These are phyloP conservation scores for Xenentodon cancila DNA, from an alignment of 2,797 vertebrate species.

Conservation along the genomic window DNA sequence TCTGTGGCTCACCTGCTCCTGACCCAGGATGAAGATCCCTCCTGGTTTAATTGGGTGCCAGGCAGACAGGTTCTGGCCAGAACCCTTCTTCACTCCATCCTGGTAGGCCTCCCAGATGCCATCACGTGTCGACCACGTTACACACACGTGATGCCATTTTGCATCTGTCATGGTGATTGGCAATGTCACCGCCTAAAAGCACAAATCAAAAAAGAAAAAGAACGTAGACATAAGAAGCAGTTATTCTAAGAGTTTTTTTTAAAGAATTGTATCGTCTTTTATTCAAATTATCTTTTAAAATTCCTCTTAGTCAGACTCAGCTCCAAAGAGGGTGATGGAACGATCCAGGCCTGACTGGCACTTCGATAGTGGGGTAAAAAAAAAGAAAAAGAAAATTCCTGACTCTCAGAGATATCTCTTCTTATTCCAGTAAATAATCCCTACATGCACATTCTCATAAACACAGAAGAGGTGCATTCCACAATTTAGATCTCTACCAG, in stretches of 20 bases:
- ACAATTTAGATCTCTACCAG: too few species aligned
- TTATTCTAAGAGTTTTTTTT: neutral
- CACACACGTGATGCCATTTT: constrained; percentile 89
- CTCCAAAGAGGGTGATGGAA: too few species aligned
- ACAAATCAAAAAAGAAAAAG: constrained; percentile 3
- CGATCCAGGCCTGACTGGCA: too few species aligned
- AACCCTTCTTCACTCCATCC: constrained; percentile 80
- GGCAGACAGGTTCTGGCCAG: constrained; percentile 79
- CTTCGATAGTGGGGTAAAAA: neutral
- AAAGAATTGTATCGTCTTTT: neutral
- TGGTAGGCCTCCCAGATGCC: constrained; percentile 85
- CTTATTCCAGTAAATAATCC: too few species aligned
- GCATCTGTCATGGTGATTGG: constrained; percentile 80
- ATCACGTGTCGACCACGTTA: constrained; percentile 87
- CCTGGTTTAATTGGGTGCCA: constrained; percentile 86
- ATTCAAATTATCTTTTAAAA: neutral
- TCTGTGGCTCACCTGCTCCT: constrained; percentile 83
- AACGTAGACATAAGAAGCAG: neutral
- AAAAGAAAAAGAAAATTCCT: neutral
- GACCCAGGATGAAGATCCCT: constrained; percentile 86
- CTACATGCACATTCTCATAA: too few species aligned
- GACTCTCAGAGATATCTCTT: too few species aligned
- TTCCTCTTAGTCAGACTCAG: neutral
- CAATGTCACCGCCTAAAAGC: constrained; percentile 77
- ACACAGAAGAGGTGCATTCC: too few species aligned